These are phyloP conservation scores for Sebastes hopkinsi DNA, from an alignment of 2,797 vertebrate genomes.

Conservation along the genomic window DNA sequence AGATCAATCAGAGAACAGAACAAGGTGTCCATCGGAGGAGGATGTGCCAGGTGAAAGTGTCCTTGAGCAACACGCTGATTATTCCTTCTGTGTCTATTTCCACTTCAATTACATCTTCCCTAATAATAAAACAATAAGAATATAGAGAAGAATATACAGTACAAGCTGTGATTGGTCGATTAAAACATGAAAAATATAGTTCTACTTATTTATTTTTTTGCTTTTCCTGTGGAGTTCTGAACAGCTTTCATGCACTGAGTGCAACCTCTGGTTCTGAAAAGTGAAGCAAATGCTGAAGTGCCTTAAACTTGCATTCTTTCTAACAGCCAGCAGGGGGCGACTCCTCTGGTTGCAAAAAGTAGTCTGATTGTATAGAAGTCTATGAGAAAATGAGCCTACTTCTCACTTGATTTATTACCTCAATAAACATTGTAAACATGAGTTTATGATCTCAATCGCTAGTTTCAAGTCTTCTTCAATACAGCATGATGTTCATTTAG, in stretches of 20 bases:
- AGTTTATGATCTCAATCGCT: too few relatives aligned
- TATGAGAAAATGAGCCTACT: too few relatives aligned
- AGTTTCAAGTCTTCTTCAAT: too few relatives aligned
- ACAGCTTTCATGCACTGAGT: not conserved
- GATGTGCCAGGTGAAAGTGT: not conserved
- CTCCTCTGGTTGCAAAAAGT: too few relatives aligned
- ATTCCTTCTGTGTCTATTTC: not conserved
- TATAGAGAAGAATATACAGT: not conserved
- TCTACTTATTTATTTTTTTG: too few relatives aligned
- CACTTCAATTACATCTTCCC: not conserved
- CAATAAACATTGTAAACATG: too few relatives aligned
- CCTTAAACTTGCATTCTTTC: too few relatives aligned
- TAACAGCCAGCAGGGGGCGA: too few relatives aligned
- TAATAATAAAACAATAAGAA: not conserved
- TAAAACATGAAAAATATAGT: not conserved
- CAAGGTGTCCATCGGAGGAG: not conserved
- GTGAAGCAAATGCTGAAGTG: rapidly evolving
- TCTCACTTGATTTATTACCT: too few relatives aligned
- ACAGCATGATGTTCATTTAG: too few relatives aligned
- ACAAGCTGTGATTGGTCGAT: not conserved
- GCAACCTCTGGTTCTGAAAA: too few relatives aligned
- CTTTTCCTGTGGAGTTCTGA: not conserved
- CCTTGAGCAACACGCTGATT: not conserved
- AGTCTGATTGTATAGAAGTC: too few relatives aligned
- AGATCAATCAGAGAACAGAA: slow-evolving; percentile 4